Percentiles rank a stretch among this genome's conserved stretches.
Conservation (phyloP, 2,797 vertebrate genomes). For the Channa striata region DNA sequence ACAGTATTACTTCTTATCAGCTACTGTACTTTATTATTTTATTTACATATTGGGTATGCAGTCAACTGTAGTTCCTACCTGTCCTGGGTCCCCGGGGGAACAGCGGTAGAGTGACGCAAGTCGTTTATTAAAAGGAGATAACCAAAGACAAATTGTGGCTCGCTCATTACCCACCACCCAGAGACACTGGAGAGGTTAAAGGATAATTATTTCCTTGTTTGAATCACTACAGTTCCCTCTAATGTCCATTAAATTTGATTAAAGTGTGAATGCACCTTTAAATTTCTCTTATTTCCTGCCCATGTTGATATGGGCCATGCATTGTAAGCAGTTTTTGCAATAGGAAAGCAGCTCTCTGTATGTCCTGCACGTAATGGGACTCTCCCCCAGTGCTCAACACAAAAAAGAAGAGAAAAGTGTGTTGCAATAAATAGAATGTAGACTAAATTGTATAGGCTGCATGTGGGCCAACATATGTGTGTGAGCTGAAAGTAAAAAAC, state of each 20-base stretch:
- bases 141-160: too few species aligned
- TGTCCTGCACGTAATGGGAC: slow-evolving; percentile 66
- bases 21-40: too few species aligned
- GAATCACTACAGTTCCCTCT: background rate
- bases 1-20: too few species aligned
- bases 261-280: slow-evolving; percentile 3
- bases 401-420: slow-evolving; percentile 37
- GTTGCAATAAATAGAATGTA: slow-evolving; percentile 8
- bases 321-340: slow-evolving; percentile 47
- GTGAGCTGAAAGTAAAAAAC: background rate
- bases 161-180: too few species aligned
- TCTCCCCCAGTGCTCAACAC: slow-evolving; percentile 30
- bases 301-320: slow-evolving; percentile 4
- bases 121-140: too few species aligned
- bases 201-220: slow-evolving; percentile 1
- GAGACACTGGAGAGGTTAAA: too few species aligned
- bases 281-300: slow-evolving; percentile 7
- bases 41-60: too few species aligned
- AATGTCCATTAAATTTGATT: slow-evolving; percentile 3
- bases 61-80: too few species aligned
- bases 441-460: background rate
- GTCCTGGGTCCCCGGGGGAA: too few species aligned
- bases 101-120: too few species aligned
- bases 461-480: background rate
- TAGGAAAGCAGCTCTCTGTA: slow-evolving; percentile 56